Evolutionary conservation across 2,888 invertebrate species (phyloP).

Genomic region (Yponomeuta sedellus): DNA sequence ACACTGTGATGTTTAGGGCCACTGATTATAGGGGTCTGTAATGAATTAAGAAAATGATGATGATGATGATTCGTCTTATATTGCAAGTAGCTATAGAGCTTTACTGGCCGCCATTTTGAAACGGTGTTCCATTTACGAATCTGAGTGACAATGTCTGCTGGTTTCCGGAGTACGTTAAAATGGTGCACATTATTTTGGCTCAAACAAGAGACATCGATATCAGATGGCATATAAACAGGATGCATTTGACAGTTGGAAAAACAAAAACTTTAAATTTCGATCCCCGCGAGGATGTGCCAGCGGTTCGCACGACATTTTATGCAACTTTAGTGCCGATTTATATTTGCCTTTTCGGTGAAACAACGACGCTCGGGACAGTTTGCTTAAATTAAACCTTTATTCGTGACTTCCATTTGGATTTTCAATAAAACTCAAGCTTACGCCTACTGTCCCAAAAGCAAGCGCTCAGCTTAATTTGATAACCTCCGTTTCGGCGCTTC

Average conservation of each 20-base stretch:
- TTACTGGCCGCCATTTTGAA: not conserved
- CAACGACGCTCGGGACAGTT: constrained; percentile 4
- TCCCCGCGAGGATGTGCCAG: constrained; percentile 33
- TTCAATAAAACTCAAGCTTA: not conserved
- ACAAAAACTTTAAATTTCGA: constrained; percentile 45
- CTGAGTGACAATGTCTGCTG: not conserved
- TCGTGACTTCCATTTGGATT: not conserved
- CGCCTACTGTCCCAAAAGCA: not conserved
- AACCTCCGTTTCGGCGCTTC: not conserved
- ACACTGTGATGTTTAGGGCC: not conserved
- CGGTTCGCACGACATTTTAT: constrained; percentile 45
- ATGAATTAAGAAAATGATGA: constrained; percentile 3
- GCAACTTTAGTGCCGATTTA: constrained; percentile 42
- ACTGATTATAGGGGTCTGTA: not conserved
- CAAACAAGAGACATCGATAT: constrained; percentile 30
- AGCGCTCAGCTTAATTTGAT: not conserved
- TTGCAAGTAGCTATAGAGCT: not conserved
- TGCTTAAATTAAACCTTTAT: constrained; percentile 11
- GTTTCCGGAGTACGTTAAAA: constrained; percentile 25
- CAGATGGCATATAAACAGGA: constrained; percentile 37
- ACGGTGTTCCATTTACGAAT: not conserved
- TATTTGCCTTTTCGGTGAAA: constrained; percentile 39
- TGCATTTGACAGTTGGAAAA: constrained; percentile 43
- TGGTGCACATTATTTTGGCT: constrained; percentile 49
- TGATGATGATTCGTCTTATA: not conserved